These are phyloP conservation scores for Bradypodion ventrale DNA, from an alignment of 2,797 vertebrate species.

Conservation along the genomic window DNA sequence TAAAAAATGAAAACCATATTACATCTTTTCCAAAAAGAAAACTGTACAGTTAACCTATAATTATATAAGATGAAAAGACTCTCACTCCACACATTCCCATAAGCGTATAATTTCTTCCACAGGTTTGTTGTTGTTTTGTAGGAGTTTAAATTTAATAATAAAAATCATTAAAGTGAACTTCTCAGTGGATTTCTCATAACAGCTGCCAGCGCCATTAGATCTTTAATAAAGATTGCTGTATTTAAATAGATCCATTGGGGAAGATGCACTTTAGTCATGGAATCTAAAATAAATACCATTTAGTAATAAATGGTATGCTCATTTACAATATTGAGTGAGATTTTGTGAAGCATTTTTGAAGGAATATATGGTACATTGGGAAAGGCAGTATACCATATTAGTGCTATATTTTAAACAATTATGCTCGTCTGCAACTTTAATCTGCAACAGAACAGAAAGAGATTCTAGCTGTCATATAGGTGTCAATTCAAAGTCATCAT, in stretches of 20 bases:
- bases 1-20: conserved; percentile 83
- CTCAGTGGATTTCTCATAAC: conserved; percentile 72
- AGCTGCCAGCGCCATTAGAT: conserved; percentile 78
- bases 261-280: conserved; percentile 55
- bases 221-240: conserved; percentile 54
- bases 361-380: conserved; percentile 54
- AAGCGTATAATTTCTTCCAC: conserved; percentile 70
- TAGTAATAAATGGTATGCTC: conserved; percentile 59
- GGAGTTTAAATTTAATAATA: conserved; percentile 64
- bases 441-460: conserved; percentile 27
- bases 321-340: conserved; percentile 50
- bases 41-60: conserved; percentile 79
- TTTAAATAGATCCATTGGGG: conserved; percentile 64
- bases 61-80: conserved; percentile 71
- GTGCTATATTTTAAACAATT: conserved; percentile 56
- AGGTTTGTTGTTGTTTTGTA: conserved; percentile 65
- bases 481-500: conserved; percentile 97
- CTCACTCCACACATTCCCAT: conserved; percentile 58
- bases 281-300: conserved; percentile 59
- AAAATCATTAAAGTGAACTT: conserved; percentile 32
- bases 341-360: conserved; percentile 54
- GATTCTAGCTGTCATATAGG: conserved; percentile 85
- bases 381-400: conserved; percentile 64
- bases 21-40: conserved; percentile 79
- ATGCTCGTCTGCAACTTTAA: conserved; percentile 40